Base-by-base conservation (phyloP, 2,113 vertebrate genomes). In the Empidonax alnorum region DNA sequence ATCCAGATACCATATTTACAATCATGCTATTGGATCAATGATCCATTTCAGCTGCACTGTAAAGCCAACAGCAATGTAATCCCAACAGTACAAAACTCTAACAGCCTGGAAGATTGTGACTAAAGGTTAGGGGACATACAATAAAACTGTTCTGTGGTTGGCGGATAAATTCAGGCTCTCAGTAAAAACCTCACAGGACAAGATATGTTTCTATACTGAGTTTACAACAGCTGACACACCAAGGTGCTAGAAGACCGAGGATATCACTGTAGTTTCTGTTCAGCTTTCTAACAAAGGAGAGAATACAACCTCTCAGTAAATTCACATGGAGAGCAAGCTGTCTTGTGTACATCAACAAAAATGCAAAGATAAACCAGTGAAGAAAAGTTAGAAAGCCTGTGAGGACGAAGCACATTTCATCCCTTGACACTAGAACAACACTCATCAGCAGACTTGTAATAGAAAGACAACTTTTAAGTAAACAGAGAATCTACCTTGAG, bases 21-120 rank as follows among this genome's bases (percentile, higher is more conserved):
- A 41, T 44, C 69, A 63, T 11, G 3, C 37, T 46, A 30, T 27
- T 91, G 84, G n/a, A 89, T 92, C 73, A 91, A 68, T 52, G 71
- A 84, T 44, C 81, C 58, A 19, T 72, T 89, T 84, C 66, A 78
- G 53, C 39, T 71, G 39, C 65, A 84, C 22, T 91, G 52, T 76
- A 89, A 66, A 94, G 73, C 41, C 80, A 97, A 66, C 24, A 89
- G 91, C 49, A 58, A 30, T 58, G 56, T 73, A 71, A 91, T 69
- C 76, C 22, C 35, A 73, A 28, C 2, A 42, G 61, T 44, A 84
- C 0, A 1, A 75, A 94, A 22, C 56, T 58, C 31, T 68, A 87
- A 59, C 35, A 81, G 52, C 49, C 55, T 68, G 73, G 52, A 81
- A 44, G 39, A 75, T 11, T 67, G 47, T 35, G 35, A 84, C 66